A percentile compares a stretch with the other conserved stretches of the same genome.
phyloP scores from a whole-genome alignment of 2,797 vertebrate genomes.

The Sebastes vulpes region DNA sequence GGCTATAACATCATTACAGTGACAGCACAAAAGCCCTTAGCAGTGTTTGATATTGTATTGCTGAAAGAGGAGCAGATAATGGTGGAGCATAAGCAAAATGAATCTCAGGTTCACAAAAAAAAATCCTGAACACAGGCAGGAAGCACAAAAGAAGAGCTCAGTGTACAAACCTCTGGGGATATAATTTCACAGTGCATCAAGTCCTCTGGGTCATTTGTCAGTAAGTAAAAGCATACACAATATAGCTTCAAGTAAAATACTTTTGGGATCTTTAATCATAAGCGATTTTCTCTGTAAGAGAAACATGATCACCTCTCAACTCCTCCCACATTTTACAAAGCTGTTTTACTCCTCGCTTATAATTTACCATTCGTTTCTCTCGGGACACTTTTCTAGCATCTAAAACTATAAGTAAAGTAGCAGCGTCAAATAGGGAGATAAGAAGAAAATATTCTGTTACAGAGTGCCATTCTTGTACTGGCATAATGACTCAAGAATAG shows the following conservation, averaged over 20 bases:
- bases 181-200: constrained; percentile 27
- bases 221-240: constrained; percentile 14
- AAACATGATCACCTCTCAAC: constrained; percentile 26
- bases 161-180: constrained; percentile 31
- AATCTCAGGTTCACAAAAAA: constrained; percentile 34
- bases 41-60: constrained; percentile 67
- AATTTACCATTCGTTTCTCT: constrained; percentile 25
- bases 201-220: constrained; percentile 46
- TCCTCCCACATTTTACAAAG: constrained; percentile 23
- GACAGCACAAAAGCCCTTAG: constrained; percentile 69
- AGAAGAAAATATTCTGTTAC: not conserved
- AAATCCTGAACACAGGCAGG: constrained; percentile 28
- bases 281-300: not conserved
- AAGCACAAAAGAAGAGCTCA: constrained; percentile 23
- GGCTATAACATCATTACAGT: constrained; percentile 71
- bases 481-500: not conserved
- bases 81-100: constrained; percentile 46
- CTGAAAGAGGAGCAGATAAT: constrained; percentile 71
- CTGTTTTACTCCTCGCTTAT: constrained; percentile 1
- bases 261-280: constrained; percentile 10
- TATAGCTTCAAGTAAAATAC: constrained; percentile 6
- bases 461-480: not conserved
- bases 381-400: constrained; percentile 18
- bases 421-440: not conserved
- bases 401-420: constrained; percentile 10